phyloP scores from a whole-genome alignment of 2,113 vertebrate genomes.

The Egretta garzetta region DNA sequence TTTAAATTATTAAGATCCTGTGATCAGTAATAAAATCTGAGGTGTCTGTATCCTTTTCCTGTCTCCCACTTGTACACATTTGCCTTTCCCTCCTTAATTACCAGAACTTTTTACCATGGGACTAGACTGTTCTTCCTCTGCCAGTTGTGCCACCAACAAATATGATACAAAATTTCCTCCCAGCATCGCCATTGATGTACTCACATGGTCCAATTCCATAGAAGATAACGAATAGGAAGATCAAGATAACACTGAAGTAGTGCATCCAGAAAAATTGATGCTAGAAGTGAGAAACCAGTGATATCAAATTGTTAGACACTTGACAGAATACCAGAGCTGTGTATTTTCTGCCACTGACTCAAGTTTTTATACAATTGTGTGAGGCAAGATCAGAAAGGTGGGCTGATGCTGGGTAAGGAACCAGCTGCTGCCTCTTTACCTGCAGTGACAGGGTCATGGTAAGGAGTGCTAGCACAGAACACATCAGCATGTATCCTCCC shows the following conservation, averaged over 20 bases:
- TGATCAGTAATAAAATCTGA: background rate
- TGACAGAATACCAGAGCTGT: background rate
- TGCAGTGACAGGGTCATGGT: constrained; percentile 79
- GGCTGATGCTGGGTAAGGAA: background rate
- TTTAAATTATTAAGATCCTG: background rate
- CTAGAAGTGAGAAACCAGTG: constrained; percentile 54
- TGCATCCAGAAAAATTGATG: constrained; percentile 80
- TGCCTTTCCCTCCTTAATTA: background rate
- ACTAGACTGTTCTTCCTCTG: background rate
- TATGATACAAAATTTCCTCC: background rate
- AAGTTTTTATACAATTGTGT: background rate
- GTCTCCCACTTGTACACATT: background rate
- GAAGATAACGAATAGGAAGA: constrained; percentile 82
- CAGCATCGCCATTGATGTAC: background rate
- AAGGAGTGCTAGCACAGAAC: constrained; percentile 73
- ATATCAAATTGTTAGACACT: background rate
- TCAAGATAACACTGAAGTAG: constrained; percentile 82
- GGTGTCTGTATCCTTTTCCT: background rate
- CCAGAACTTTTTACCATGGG: background rate
- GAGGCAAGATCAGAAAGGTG: background rate
- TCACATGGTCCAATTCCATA: constrained; percentile 82
- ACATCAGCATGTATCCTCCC: constrained; percentile 79
- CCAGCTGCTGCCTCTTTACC: constrained; percentile 60
- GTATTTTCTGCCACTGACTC: background rate
- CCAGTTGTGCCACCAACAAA: background rate